Base-by-base conservation (phyloP, 2,797 vertebrate species). In the Tenualosa ilisha region DNA sequence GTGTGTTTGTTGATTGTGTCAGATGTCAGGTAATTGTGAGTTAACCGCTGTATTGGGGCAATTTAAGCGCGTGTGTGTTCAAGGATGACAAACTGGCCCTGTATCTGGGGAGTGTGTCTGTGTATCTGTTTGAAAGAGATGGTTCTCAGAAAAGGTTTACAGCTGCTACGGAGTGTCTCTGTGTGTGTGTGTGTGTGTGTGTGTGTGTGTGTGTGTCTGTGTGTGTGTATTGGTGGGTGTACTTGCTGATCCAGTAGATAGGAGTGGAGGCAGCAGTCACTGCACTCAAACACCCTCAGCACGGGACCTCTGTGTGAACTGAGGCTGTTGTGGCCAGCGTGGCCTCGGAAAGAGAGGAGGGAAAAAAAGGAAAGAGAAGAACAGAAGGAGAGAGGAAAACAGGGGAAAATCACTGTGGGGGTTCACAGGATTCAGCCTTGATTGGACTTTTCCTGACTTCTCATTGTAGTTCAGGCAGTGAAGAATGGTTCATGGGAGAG, bases 31-130 rank as follows among this genome's bases (percentile, higher is more conserved):
- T 46, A 40, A 79, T 51, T 85, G 13, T 46, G 17, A 43, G 26
- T 72, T 54, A 17, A n/a, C 51, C 9, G 37, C 20, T 82, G 26
- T 40, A 40, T 37, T 43, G 61, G 68, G 89, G 61, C 72, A 88
- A 89, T 93, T 93, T 92, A 90, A 85, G 81, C 17, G 20, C 82
- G 92, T 89, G 91, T 90, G 92, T 92, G 91, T 89, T 90, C 22
- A 6, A 88, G 89, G 90, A 91, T 90, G 86, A 84, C 15, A 9
- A 46, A 87, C 81, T 87, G 86, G 84, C 85, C 84, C 88, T 86
- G 13, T 86, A 81, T 82, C 43, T 56, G 46, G 63, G 88, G 20
- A 87, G 61, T 88, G 63, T 9, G 3, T 79, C 17, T 15, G 15
- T 43, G 61, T 43, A 40, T 40, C 31, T 17, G 68, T 75, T 43